Percentiles rank a stretch among this genome's conserved stretches.
phyloP scores from a whole-genome alignment of 2,797 vertebrate species.

The Odontamblyopus rebecca region DNA sequence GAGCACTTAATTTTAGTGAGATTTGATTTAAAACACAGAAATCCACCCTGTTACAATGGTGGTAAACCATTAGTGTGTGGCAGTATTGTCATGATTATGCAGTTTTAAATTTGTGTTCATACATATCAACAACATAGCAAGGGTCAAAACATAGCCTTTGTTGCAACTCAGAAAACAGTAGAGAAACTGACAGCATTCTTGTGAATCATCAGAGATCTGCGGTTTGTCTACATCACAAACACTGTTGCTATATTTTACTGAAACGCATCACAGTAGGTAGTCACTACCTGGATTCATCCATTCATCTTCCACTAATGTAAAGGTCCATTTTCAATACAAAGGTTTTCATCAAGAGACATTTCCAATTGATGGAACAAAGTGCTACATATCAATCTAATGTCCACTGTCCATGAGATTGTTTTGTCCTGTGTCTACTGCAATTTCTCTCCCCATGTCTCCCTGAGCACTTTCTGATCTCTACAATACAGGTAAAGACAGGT shows the following conservation, averaged over 20 bases:
- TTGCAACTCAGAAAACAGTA: neutral
- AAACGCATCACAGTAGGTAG: neutral
- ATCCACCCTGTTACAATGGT: neutral
- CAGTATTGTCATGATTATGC: no score
- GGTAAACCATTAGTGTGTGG: neutral
- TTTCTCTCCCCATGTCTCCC: neutral
- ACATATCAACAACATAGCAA: neutral
- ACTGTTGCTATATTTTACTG: neutral
- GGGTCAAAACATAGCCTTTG: neutral
- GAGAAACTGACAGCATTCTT: neutral
- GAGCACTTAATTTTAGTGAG: neutral
- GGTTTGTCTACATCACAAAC: neutral
- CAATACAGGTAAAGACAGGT: slow-evolving; percentile 12
- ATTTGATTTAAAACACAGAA: neutral
- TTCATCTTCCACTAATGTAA: neutral
- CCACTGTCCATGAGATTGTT: neutral
- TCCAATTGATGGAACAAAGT: neutral
- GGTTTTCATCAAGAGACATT: neutral
- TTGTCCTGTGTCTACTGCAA: neutral
- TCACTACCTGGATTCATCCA: neutral
- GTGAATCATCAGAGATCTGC: neutral
- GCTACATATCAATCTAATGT: neutral
- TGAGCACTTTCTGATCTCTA: slow-evolving; percentile 8
- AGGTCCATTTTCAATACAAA: neutral
- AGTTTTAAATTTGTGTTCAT: neutral